Percentiles rank a stretch among this genome's conserved stretches.
phyloP scores from a whole-genome alignment of 2,888 invertebrate genomes.

The Eupithecia pulchellata region DNA sequence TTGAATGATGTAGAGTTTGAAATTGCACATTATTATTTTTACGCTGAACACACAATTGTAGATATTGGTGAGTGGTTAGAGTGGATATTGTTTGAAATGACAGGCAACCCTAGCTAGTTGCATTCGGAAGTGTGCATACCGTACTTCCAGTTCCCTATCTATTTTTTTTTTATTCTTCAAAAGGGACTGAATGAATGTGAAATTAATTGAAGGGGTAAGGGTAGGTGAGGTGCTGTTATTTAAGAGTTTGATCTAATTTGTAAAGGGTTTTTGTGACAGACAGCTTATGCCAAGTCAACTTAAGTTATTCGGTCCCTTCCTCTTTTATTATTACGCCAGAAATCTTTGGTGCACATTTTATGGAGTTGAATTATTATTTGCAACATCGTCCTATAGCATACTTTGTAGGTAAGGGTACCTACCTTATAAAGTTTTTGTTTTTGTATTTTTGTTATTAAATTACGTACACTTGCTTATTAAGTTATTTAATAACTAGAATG shows the following conservation, averaged over 20 bases:
- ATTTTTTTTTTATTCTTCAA: conserved; percentile 57
- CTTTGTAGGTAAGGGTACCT: no score
- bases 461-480: no score
- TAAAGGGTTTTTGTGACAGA: conserved; percentile 51
- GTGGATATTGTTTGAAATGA: conserved; percentile 58
- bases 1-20: conserved; percentile 46
- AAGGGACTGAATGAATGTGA: conserved; percentile 74
- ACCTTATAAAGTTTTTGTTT: no score
- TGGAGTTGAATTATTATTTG: neutral
- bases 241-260: conserved; percentile 56
- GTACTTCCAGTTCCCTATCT: conserved; percentile 72
- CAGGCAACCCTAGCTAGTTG: conserved; percentile 58
- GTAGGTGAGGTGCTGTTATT: conserved; percentile 60
- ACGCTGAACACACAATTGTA: conserved; percentile 47
- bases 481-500: no score
- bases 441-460: no score
- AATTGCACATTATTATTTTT: conserved; percentile 46
- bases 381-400: neutral
- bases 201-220: conserved; percentile 80
- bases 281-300: conserved; percentile 11
- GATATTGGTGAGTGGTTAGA: no score
- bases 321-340: conserved; percentile 2
- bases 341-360: neutral
- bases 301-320: conserved; percentile 7
- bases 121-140: conserved; percentile 60